Percentiles rank a stretch among this genome's conserved stretches.
Evolutionary conservation across 2,113 vertebrate genomes (phyloP).

Genomic region (Datnioides undecimradiatus): DNA sequence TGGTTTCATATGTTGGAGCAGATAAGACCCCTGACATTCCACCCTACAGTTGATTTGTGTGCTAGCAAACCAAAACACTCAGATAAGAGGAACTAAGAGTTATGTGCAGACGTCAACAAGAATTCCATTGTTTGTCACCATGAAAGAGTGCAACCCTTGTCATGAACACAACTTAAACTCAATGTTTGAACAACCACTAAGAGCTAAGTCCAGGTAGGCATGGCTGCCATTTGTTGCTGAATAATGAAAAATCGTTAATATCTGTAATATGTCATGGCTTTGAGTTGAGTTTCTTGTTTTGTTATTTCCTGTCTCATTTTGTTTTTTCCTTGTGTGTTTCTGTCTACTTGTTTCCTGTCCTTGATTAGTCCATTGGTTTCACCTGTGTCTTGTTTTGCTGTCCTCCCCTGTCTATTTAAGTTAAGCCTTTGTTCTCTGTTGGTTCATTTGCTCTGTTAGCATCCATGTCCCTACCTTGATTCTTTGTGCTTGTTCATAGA

Average conservation of each 20-base stretch:
- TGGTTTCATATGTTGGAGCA: slow-evolving; percentile 5
- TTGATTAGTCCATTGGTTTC: too few relatives aligned
- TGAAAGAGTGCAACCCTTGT: background rate
- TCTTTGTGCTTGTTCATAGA: too few relatives aligned
- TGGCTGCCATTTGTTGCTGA: background rate
- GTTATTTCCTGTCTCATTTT: too few relatives aligned
- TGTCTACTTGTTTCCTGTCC: too few relatives aligned
- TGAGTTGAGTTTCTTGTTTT: too few relatives aligned
- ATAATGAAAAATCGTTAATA: background rate
- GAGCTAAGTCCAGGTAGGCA: background rate
- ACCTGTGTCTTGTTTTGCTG: too few relatives aligned
- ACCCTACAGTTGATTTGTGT: background rate
- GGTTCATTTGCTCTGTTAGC: too few relatives aligned
- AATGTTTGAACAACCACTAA: background rate
- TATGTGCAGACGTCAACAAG: background rate
- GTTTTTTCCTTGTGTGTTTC: too few relatives aligned
- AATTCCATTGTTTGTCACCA: background rate
- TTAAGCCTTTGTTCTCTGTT: too few relatives aligned
- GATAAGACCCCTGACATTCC: slow-evolving; percentile 13
- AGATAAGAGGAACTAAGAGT: background rate
- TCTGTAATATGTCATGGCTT: too few relatives aligned
- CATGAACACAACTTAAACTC: background rate
- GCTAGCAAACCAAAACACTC: background rate
- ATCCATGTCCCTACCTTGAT: too few relatives aligned
- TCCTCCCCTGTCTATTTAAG: too few relatives aligned